Evolutionary conservation across 92 coral and sea anemone genomes (phyloP).

Genomic region (Actinernus sp.): DNA sequence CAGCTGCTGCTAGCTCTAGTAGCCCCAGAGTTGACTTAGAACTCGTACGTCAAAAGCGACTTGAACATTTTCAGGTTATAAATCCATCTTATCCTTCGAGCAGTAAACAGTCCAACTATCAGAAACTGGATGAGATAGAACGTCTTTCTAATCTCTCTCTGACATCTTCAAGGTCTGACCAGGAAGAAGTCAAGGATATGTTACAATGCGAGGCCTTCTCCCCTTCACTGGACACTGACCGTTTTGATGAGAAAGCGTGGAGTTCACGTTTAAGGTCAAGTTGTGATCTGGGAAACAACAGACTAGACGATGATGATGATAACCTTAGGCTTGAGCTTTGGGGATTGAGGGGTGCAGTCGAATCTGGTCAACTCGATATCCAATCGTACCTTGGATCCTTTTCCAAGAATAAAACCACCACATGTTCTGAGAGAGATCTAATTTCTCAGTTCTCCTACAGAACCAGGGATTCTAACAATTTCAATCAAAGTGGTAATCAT

Average conservation of each 20-base stretch:
- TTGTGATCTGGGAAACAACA: slow-evolving; percentile 1
- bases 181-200: not conserved
- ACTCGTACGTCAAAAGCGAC: slow-evolving; percentile 76
- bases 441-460: too few relatives aligned
- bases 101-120: not conserved
- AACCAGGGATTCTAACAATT: too few relatives aligned
- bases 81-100: not conserved
- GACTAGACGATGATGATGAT: slow-evolving; percentile 55
- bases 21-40: slow-evolving; percentile 69
- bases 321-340: slow-evolving; percentile 76
- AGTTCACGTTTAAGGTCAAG: not conserved
- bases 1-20: not conserved
- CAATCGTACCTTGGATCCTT: slow-evolving; percentile 41
- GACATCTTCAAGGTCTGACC: not conserved
- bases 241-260: not conserved
- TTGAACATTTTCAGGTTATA: slow-evolving; percentile 22
- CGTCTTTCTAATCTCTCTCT: not conserved
- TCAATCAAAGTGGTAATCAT: too few relatives aligned
- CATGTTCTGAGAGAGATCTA: too few relatives aligned
- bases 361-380: slow-evolving; percentile 74
- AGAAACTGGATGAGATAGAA: not conserved
- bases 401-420: too few relatives aligned
- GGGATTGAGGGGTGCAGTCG: slow-evolving; percentile 85
- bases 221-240: not conserved
- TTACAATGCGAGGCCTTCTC: not conserved